Conservation (phyloP, 2,113 vertebrate species). For the Grammomys dolichurus region DNA sequence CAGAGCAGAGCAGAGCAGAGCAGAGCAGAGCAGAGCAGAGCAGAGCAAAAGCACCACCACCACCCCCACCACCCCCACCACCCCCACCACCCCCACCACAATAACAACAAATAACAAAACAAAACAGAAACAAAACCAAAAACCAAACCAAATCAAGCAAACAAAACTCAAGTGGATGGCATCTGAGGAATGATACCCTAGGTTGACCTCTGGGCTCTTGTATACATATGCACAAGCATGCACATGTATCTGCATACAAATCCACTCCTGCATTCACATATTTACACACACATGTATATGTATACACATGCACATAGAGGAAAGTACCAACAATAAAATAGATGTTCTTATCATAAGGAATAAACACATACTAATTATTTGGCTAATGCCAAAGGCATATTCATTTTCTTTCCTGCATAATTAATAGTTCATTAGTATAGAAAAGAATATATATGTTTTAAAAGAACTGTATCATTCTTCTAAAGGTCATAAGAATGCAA, state of each 20-base stretch:
- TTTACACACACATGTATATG: not conserved
- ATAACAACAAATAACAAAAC: not conserved
- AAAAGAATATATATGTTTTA: conserved; percentile 15
- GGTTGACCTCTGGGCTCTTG: not conserved
- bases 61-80: no score
- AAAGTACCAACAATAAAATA: not conserved
- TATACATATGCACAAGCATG: not conserved
- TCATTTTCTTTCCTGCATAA: not conserved
- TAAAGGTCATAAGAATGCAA: not conserved
- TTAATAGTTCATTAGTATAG: not conserved
- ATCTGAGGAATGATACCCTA: no score
- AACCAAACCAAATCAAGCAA: not conserved
- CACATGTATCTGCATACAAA: not conserved
- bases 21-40: not conserved
- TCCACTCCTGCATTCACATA: not conserved
- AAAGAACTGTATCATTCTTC: not conserved
- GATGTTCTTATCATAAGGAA: conserved; percentile 36
- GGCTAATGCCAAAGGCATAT: not conserved
- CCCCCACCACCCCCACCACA: not conserved
- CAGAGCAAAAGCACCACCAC: no score
- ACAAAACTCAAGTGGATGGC: not conserved
- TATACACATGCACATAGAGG: not conserved
- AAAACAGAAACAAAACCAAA: not conserved
- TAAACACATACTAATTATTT: not conserved
- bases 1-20: no score